Base-by-base conservation (phyloP, 2,797 vertebrate species). In the Notamacropus eugenii region DNA sequence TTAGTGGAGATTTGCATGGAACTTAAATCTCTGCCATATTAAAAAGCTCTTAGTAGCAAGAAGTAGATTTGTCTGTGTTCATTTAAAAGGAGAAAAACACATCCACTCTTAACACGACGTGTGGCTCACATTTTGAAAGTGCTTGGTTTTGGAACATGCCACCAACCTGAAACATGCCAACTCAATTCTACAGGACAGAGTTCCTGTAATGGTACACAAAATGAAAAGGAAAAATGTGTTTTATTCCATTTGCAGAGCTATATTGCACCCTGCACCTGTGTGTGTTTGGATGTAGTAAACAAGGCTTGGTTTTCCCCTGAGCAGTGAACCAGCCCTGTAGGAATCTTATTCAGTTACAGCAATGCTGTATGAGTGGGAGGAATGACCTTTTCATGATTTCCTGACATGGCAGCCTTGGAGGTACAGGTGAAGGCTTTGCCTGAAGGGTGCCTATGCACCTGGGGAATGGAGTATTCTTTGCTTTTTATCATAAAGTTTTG, bases 401-500 rank as follows among this genome's bases (percentile, higher is more conserved):
- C 74, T 92, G 46, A 82, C 87, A n/a, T 87, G n/a, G 59, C 92
- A 58, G 90, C 62, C 91, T 90, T 95, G 94, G 31, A 54, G 91
- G 94, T 94, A 28, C 29, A 82, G 91, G 92, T 90, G 91, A 46
- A 59, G 28, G 90, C 58, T 90, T 96, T 96, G 50, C 46, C 55
- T 93, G 90, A 91, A 27, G 40, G 74, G 40, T 91, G 95, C 91
- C 93, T 87, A 93, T 4, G 93, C 91, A 95, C 93, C 92, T 96
- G 94, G 90, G 91, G 95, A 92, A 96, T 93, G 93, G 82, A 96
- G 58, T 34, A 13, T 94, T 97, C 97, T 96, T 94, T 92, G 54
- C 92, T 91, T 94, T 97, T 96, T 52, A 96, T 96, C 93, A 31
- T 92, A 91, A 28, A 91, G 58, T 96, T 95, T 97, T 96, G 93